Base-by-base conservation (phyloP, 2,113 vertebrate species). In the Cromileptes altivelis region DNA sequence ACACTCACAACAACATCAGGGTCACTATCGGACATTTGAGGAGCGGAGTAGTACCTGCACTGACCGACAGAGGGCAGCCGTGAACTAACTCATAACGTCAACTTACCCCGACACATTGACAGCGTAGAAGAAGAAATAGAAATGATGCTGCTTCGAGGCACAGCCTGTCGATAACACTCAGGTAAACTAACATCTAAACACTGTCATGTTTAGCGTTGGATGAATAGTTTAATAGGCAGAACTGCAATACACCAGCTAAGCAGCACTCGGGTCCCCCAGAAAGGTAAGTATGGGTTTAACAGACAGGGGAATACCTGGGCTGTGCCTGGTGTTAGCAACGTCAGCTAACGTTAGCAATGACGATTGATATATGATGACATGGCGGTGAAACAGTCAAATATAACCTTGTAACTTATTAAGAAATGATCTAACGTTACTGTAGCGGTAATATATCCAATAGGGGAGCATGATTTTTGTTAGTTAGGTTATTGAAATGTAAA, bases 111-210 rank as follows among this genome's bases (percentile, higher is more conserved):
- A 61, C 65, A 18, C 67, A 23, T 0, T 4, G 27, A 56, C 27
- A 64, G 49, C 1, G 25, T 4, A 42, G 84, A 92, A 85, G 87
- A 93, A 91, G 89, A 81, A 17, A 25, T 27, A 11, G 17, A 68
- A 58, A 25, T 1, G 27, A 70, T 18, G 47, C 58, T 58, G 37
- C 27, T 37, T 23, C 30, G 64, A 2, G 37, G 15, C 11, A n/a
- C 25, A 60, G 19, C 19, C 2, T 1, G 0, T 57, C 25, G 11
- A 21, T 64, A 58, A 74, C 10, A 50, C 0, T 10, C 2, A 37
- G 13, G 2, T n/a, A 4, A 55, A 7, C 0, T 14, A 23, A 62
- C 8, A 27, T 14, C 1, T 7, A 11, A 9, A 60, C 23, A 12
- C 6, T 47, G 52, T 33, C n/a, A 80, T 88, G 73, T 76, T 72